Conservation (phyloP, 2,797 vertebrate genomes). For the Chaenodraco wilsoni region DNA sequence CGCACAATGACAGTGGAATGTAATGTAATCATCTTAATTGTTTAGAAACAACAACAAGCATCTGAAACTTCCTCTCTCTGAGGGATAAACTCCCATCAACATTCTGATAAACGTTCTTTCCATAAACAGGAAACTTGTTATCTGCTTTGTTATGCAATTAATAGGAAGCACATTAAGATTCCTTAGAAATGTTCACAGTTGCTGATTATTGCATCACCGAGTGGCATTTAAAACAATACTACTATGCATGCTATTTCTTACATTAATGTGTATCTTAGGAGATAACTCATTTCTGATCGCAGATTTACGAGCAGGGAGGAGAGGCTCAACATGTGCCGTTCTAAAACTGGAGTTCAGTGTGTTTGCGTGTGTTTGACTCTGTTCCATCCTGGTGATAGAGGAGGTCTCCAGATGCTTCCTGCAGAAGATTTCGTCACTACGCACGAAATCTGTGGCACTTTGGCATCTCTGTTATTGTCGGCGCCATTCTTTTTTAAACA, state of each 20-base stretch:
- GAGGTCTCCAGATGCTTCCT: slow-evolving; percentile 81
- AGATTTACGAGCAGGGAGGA: slow-evolving; percentile 36
- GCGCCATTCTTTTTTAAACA: slow-evolving; percentile 69
- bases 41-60: slow-evolving; percentile 55
- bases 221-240: neutral
- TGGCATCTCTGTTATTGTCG: slow-evolving; percentile 61
- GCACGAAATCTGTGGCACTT: slow-evolving; percentile 48
- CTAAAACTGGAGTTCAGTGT: slow-evolving; percentile 24
- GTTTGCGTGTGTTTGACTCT: slow-evolving; percentile 48
- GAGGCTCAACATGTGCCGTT: slow-evolving; percentile 27
- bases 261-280: slow-evolving; percentile 19
- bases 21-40: too few species aligned
- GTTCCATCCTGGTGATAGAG: slow-evolving; percentile 67
- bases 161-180: slow-evolving; percentile 15
- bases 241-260: neutral
- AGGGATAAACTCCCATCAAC: slow-evolving; percentile 52
- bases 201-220: slow-evolving; percentile 1
- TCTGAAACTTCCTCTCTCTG: slow-evolving; percentile 66
- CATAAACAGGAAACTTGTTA: slow-evolving; percentile 77
- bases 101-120: slow-evolving; percentile 40
- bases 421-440: slow-evolving; percentile 62
- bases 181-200: neutral
- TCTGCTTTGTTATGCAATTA: slow-evolving; percentile 36
- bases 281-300: slow-evolving; percentile 25
- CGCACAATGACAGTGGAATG: too few species aligned